Evolutionary conservation across 2,113 vertebrate species (phyloP), one percentile per base, ranked within the genome.

Genomic region (Podarcis raffonei): DNA sequence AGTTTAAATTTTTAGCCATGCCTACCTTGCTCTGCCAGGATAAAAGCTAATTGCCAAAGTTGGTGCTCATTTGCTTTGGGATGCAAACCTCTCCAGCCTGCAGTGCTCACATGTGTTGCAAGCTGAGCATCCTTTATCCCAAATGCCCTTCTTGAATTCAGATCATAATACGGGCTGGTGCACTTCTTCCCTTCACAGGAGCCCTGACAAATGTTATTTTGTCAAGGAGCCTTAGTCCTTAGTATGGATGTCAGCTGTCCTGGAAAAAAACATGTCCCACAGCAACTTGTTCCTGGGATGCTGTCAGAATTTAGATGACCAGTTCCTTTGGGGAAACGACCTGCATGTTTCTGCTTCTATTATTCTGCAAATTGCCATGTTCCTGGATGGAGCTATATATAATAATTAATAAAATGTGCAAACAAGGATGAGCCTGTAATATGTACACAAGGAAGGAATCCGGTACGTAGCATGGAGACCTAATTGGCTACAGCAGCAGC

Each of bases 251-350:
- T 77, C 35, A 65, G 37, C 9, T 77, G 23, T 16, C 79, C 57
- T 74, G 16, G 35, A 92, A 87, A 18, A 53, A 71, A 22, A 35
- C 39, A 22, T 20, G 23, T 57, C 22, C 18, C 20, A 22, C 25
- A 20, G 32, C 62, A 59, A 30, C 39, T 79, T 42, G 42, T 59
- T n/a, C 69, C 37, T 37, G 4, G 57, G 87, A 85, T 65, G 91
- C 72, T 84, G 85, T 92, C 86, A 89, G 32, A 94, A 93, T 91
- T 62, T 76, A 37, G 48, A 85, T n/a, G 11, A 53, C 25, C 83
- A 84, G 69, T 20, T 72, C 42, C 11, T 57, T 42, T 4, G 25
- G 42, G 18, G 68, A 35, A 35, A 77, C 30, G 2, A 35, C 11
- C 15, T 23, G 9, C 37, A 5, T 30, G 30, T 1, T 48, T 32